Evolutionary conservation across 2,888 invertebrate genomes (phyloP).

Genomic region (Ctena decussata): DNA sequence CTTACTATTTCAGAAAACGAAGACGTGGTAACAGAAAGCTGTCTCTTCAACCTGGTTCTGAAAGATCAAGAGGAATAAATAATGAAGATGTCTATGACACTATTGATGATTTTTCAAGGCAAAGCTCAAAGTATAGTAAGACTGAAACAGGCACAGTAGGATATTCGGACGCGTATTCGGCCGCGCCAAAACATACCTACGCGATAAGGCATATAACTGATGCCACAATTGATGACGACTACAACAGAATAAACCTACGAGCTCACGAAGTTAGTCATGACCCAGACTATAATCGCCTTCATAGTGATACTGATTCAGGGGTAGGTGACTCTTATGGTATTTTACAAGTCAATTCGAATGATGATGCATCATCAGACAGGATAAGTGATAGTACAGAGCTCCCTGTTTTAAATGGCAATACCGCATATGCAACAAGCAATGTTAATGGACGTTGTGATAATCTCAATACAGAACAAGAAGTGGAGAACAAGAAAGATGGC

Average conservation of each 20-base stretch:
- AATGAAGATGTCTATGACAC: not conserved
- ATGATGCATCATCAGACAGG: not conserved
- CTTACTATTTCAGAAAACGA: no score
- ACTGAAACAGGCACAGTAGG: not conserved
- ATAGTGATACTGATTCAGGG: not conserved
- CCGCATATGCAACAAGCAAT: not conserved
- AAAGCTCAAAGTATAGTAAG: not conserved
- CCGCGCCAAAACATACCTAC: not conserved
- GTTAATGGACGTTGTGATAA: not conserved
- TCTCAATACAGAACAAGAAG: not conserved
- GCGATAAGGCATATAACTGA: not conserved
- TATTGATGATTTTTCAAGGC: not conserved
- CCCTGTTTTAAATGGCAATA: not conserved
- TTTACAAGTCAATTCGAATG: not conserved
- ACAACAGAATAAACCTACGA: not conserved
- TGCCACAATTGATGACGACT: not conserved
- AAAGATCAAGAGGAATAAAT: not conserved
- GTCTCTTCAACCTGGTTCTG: not conserved
- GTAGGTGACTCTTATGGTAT: not conserved
- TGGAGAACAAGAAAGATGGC: not conserved
- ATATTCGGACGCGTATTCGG: not conserved
- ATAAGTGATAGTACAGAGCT: not conserved
- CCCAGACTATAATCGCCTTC: not conserved
- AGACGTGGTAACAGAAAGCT: not conserved
- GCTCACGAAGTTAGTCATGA: not conserved